phyloP scores from a whole-genome alignment of 2,113 vertebrate genomes.

The Cricetomys ansorgei region DNA sequence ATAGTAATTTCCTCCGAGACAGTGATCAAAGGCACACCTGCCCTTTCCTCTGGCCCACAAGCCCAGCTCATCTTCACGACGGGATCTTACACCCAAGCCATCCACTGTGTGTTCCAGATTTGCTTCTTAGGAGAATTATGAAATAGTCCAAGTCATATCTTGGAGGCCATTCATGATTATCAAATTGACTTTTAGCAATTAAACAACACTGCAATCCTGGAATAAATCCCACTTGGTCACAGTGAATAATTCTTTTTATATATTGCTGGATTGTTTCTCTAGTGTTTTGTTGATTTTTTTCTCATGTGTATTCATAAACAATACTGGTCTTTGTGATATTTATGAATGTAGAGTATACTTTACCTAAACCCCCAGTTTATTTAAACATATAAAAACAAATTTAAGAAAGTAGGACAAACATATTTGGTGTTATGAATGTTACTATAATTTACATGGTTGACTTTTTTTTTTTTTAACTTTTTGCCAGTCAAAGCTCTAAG shows the following conservation, averaged over 20 bases:
- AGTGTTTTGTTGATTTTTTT: conserved; percentile 48
- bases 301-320: neutral
- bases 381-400: conserved; percentile 35
- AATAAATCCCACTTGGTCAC: neutral
- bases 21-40: neutral
- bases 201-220: neutral
- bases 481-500: conserved; percentile 33
- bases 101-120: neutral
- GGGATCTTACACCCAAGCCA: neutral
- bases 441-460: conserved; percentile 31
- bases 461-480: neutral
- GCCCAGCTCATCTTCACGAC: neutral
- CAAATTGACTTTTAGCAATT: neutral
- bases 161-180: conserved; percentile 24
- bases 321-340: conserved; percentile 28
- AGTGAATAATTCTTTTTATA: conserved; percentile 15
- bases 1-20: neutral
- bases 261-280: conserved; percentile 28
- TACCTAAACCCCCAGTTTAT: conserved; percentile 11
- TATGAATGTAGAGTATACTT: neutral
- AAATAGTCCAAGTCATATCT: neutral
- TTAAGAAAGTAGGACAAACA: neutral
- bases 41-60: neutral
- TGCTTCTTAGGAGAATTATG: conserved; percentile 46
- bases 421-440: conserved; percentile 55